A percentile compares a stretch with the other conserved stretches of the same genome.
phyloP scores from a whole-genome alignment of 2,113 vertebrate genomes.

The Marmota monax region DNA sequence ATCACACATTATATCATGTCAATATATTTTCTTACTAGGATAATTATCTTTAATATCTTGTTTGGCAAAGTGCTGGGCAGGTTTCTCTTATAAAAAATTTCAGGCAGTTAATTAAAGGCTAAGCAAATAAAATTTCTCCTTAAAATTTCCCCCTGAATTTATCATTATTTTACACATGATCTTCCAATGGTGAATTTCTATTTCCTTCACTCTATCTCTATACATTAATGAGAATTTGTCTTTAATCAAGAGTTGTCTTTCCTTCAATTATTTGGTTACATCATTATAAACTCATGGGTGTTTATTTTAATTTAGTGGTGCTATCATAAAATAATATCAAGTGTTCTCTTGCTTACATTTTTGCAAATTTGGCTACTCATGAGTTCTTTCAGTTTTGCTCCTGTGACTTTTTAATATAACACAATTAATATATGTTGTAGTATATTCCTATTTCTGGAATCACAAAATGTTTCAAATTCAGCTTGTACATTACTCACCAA shows the following conservation, averaged over 20 bases:
- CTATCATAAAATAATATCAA: not conserved
- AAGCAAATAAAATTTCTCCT: not conserved
- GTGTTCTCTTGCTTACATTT: not conserved
- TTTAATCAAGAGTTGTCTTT: not conserved
- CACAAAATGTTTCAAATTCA: not conserved
- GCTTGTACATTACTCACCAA: not conserved
- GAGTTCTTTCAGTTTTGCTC: not conserved
- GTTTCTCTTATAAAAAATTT: not conserved
- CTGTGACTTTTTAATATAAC: not conserved
- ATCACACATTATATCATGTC: not conserved
- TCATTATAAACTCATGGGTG: not conserved
- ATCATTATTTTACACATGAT: not conserved
- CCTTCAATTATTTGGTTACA: not conserved
- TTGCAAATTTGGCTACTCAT: not conserved
- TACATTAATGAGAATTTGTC: not conserved
- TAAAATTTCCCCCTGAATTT: not conserved
- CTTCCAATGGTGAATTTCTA: not conserved
- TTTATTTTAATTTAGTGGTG: not conserved
- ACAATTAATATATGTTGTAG: not conserved
- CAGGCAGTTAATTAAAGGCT: not conserved
- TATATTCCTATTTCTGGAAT: not conserved
- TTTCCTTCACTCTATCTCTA: not conserved
- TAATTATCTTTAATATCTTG: not conserved
- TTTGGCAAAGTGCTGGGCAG: not conserved
- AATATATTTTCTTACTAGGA: not conserved